Base-by-base conservation (phyloP, 1,140 invertebrate species). In the Zaprionus capensis region DNA sequence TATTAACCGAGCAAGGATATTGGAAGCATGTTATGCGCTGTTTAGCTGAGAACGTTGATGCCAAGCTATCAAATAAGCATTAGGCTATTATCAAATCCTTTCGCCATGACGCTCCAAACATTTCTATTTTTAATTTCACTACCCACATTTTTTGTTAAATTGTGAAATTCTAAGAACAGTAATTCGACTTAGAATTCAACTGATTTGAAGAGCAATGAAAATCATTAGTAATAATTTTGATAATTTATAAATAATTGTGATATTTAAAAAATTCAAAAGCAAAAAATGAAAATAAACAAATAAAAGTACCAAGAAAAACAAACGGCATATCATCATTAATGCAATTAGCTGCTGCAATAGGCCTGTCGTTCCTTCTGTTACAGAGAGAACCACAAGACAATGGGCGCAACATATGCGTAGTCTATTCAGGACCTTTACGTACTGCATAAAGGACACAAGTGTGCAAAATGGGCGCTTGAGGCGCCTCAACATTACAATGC, bases 381-480 rank as follows among this genome's bases (percentile, higher is more conserved):
- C 53, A 36, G 44, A 68, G 57, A 12, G 26, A 78, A 51, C 44
- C 58, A 46, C 41, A 56, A 22, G 26, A 15, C 22, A 59, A 41
- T 34, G 22, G 4, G 44, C 20, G 9, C 59, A 66, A 46, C 73
- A 76, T 71, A 66, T 69, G 69, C 36, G 41, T 55, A 69, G 62
- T 76, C 73, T 59, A 62, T 64, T 68, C 2, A 34, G 31, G 38
- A 24, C 20, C 26, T 22, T 51, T 24, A 22, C 46, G 20, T 51
- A 68, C 71, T 79, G 41, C 57, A 76, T 65, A 85, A 58, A 81
- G 61, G 61, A 73, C 85, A 61, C 84, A 88, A 90, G 84, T 88
- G 84, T 81, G 72, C 76, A 77, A 81, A 88, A 88, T 84, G 59
- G 59, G 41, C 81, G 78, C 70, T 73, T 38, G 74, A 64, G 72